Conservation (phyloP, 2,797 vertebrate genomes). For the Cephalopachus bancanus region DNA sequence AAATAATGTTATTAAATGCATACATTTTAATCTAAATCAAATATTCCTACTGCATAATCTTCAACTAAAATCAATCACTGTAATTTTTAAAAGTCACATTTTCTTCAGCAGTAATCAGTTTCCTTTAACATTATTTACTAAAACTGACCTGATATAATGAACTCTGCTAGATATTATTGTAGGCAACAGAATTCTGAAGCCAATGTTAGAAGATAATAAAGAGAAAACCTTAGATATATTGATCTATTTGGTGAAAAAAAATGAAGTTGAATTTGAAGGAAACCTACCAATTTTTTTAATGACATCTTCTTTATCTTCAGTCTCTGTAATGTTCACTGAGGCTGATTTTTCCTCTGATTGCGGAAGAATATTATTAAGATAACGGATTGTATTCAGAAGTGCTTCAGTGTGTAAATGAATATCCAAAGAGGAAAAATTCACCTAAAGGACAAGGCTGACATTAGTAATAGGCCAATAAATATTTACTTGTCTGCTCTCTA, state of each 20-base stretch:
- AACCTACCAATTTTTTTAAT: constrained; percentile 89
- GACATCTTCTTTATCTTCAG: constrained; percentile 93
- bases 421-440: constrained; percentile 97
- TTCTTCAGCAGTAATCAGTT: constrained; percentile 34
- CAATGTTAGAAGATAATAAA: constrained; percentile 16
- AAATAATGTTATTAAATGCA: constrained; percentile 50
- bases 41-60: not conserved
- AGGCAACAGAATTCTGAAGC: constrained; percentile 58
- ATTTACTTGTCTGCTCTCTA: not conserved
- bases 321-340: constrained; percentile 87
- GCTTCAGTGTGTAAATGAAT: constrained; percentile 97
- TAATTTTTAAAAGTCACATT: constrained; percentile 1
- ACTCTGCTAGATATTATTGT: constrained; percentile 27
- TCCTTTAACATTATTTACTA: constrained; percentile 42
- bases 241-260: constrained; percentile 27
- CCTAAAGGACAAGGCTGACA: constrained; percentile 83
- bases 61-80: constrained; percentile 37
- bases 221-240: not conserved
- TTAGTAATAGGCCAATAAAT: constrained; percentile 72
- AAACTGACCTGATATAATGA: constrained; percentile 49
- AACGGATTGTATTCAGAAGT: constrained; percentile 95
- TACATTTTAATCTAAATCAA: constrained; percentile 42
- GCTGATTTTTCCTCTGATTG: constrained; percentile 88
- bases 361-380: constrained; percentile 94
- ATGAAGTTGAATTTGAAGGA: constrained; percentile 52